Base-by-base conservation (phyloP, 2,797 vertebrate genomes). In the Corythornis leucogaster region DNA sequence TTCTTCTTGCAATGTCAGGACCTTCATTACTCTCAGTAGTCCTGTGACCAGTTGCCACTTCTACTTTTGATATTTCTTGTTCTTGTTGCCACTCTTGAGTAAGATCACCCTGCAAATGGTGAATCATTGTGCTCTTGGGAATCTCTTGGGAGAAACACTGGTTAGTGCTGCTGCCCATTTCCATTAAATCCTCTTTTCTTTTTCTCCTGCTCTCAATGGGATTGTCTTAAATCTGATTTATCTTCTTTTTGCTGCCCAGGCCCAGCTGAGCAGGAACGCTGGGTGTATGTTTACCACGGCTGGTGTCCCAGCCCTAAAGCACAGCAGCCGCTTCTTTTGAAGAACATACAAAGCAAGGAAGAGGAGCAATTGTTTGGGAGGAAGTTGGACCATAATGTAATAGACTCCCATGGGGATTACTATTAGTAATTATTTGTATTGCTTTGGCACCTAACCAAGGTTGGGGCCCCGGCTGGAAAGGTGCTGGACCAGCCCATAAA, bases 291-390 rank as follows among this genome's bases (percentile, higher is more conserved):
- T 96, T 96, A 95, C 92, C 28, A 5, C 48, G 33, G 38, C 70
- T 26, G 3, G 55, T 79, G 94, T 96, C 89, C 92, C 92, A 66
- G 78, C 94, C 95, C 92, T 87, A 74, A 86, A 96, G 95, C 83
- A 92, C 85, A 70, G 94, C 83, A 90, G 94, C 87, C 46, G 87
- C 95, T 96, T 93, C 95, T 95, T 93, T 96, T 95, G 96, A 93
- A 96, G 94, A 94, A 74, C 90, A 88, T 78, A 95, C 96, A 96
- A 95, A 96, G 95, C 94, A 93, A 96, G 95, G 95, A 96, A 96
- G 94, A 96, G 95, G 91, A 95, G 92, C 94, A 81, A 96, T 96
- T 96, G 94, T 96, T 96, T 95, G 85, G 57, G 80, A 95, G 95
- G 96, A 96, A 93, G 78, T 67, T 31, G 63, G 18, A 86, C 91